Evolutionary conservation across 2,113 vertebrate genomes (phyloP).

Genomic region (Pristiophorus japonicus): DNA sequence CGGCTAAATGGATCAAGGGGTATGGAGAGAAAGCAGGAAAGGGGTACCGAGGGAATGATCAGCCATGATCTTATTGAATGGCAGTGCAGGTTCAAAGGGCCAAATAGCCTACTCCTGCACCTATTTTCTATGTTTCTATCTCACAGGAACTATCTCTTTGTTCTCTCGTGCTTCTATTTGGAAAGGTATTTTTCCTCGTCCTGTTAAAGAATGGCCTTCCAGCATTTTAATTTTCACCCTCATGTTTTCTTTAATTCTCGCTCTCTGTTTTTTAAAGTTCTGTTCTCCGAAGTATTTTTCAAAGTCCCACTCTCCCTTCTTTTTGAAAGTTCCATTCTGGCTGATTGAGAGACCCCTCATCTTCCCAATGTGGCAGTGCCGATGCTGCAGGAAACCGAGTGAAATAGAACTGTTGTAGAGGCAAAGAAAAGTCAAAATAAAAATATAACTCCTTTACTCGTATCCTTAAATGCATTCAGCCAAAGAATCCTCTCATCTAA

Average conservation of each 20-base stretch:
- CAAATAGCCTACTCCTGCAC: too few relatives aligned
- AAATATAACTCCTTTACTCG: neutral
- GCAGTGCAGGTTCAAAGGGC: too few relatives aligned
- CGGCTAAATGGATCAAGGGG: too few relatives aligned
- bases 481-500: neutral
- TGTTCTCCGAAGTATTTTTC: neutral
- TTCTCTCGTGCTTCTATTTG: neutral
- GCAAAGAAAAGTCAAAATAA: neutral
- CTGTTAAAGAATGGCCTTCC: neutral
- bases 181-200: neutral
- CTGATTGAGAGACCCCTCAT: neutral
- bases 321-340: neutral
- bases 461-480: neutral
- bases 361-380: neutral
- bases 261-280: neutral
- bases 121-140: too few relatives aligned
- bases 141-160: neutral
- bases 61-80: too few relatives aligned
- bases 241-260: neutral
- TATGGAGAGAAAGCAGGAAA: too few relatives aligned
- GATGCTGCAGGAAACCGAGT: neutral
- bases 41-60: too few relatives aligned
- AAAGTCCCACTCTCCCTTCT: neutral
- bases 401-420: neutral
- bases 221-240: neutral